A percentile compares a stretch with the other conserved stretches of the same genome.
These are phyloP conservation scores for Craterocephalus amniculus DNA, from an alignment of 2,797 vertebrate species.

Conservation along the genomic window DNA sequence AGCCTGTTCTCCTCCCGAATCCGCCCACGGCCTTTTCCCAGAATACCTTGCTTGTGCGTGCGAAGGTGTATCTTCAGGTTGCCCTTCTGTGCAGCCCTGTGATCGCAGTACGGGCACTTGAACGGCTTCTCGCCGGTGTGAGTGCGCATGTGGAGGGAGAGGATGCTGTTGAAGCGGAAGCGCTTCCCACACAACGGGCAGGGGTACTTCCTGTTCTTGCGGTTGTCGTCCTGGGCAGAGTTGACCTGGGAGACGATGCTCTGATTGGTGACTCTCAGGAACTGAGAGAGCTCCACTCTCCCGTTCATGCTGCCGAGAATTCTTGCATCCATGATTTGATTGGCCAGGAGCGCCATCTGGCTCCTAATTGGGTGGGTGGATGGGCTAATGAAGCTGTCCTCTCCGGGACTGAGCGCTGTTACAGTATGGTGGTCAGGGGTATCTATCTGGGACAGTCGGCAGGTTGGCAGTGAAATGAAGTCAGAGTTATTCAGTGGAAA, in stretches of 20 bases:
- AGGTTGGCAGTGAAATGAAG: slow-evolving; percentile 45
- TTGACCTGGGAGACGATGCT: slow-evolving; percentile 94
- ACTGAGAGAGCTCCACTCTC: slow-evolving; percentile 95
- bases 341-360: slow-evolving; percentile 97
- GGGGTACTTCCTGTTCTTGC: slow-evolving; percentile 97
- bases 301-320: slow-evolving; percentile 90
- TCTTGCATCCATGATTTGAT: slow-evolving; percentile 92
- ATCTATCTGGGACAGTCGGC: slow-evolving; percentile 86
- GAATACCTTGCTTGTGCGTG: slow-evolving; percentile 97
- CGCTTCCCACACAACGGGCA: slow-evolving; percentile 97
- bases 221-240: slow-evolving; percentile 92
- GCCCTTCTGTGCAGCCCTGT: slow-evolving; percentile 97
- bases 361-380: slow-evolving; percentile 91
- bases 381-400: slow-evolving; percentile 87
- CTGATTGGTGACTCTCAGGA: slow-evolving; percentile 94
- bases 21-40: slow-evolving; percentile 95
- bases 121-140: slow-evolving; percentile 99
- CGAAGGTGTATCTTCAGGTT: slow-evolving; percentile 99
- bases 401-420: slow-evolving; percentile 86
- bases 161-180: slow-evolving; percentile 99
- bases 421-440: slow-evolving; percentile 87
- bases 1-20: slow-evolving; percentile 96
- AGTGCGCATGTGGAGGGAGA: slow-evolving; percentile 99
- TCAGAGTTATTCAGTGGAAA: slow-evolving; percentile 60
- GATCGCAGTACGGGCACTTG: slow-evolving; percentile 99